Percentiles rank a stretch among this genome's conserved stretches.
These are phyloP conservation scores for Lethrus apterus DNA, from an alignment of 1,140 invertebrate species.

Conservation along the genomic window DNA sequence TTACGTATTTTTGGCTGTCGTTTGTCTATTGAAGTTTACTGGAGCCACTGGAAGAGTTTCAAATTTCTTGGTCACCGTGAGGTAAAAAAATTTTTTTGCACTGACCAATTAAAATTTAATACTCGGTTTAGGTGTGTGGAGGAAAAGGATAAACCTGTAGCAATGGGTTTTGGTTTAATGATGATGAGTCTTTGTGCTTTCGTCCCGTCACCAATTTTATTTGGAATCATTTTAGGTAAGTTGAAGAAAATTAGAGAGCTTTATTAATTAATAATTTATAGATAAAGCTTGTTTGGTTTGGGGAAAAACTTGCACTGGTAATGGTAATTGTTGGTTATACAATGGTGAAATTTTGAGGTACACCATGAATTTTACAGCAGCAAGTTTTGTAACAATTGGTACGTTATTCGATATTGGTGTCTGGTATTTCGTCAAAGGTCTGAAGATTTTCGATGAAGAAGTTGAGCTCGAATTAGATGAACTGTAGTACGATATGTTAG, in stretches of 20 bases:
- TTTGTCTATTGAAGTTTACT: conserved; percentile 59
- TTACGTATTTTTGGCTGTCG: conserved; percentile 57
- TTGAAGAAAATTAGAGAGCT: conserved; percentile 14
- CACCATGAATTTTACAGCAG: conserved; percentile 58
- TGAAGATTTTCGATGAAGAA: conserved; percentile 65
- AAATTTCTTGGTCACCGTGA: conserved; percentile 60
- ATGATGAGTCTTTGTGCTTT: conserved; percentile 62
- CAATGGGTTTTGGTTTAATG: conserved; percentile 60
- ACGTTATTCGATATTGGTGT: conserved; percentile 58
- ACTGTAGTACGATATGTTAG: conserved; percentile 1
- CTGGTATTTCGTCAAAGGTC: conserved; percentile 61
- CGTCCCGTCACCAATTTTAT: conserved; percentile 65
- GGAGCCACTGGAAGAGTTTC: conserved; percentile 60
- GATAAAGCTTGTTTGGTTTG: conserved; percentile 62
- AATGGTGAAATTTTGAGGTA: conserved; percentile 58
- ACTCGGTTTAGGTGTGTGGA: conserved; percentile 55
- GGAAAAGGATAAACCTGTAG: conserved; percentile 63
- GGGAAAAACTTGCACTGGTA: conserved; percentile 65
- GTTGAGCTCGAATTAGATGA: conserved; percentile 41
- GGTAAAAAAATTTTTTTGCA: conserved; percentile 34
- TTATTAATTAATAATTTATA: conserved; percentile 34
- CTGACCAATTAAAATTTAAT: conserved; percentile 7
- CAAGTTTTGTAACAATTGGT: conserved; percentile 55
- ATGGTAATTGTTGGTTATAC: conserved; percentile 68
- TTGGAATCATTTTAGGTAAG: conserved; percentile 61